Conservation (phyloP, 92 coral and sea anemone genomes). For the Actinostola sp. region DNA sequence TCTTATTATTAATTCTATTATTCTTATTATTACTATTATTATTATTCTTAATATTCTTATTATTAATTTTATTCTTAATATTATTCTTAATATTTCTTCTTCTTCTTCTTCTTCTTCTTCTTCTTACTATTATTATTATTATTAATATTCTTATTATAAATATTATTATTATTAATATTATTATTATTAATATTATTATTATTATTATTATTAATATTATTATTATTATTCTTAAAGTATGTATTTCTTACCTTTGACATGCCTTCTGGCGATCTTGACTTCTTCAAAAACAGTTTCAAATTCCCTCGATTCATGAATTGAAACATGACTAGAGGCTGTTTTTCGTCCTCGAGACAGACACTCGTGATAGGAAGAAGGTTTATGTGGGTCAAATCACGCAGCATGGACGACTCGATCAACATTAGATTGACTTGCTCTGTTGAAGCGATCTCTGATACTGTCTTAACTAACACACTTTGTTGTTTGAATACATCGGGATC, state of each 20-base stretch:
- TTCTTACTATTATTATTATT: too few species aligned
- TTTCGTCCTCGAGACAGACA: slow-evolving; percentile 85
- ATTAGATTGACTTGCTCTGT: slow-evolving; percentile 86
- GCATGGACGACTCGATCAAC: slow-evolving; percentile 89
- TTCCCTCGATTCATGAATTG: slow-evolving; percentile 95
- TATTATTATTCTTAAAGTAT: neutral
- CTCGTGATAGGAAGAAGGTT: slow-evolving; percentile 88
- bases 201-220: neutral
- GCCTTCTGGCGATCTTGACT: slow-evolving; percentile 94
- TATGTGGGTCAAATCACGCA: slow-evolving; percentile 90
- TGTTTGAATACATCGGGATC: slow-evolving; percentile 81
- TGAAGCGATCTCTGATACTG: slow-evolving; percentile 92
- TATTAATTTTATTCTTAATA: too few species aligned
- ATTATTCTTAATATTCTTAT: too few species aligned
- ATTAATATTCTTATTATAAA: neutral
- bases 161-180: neutral
- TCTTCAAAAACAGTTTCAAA: slow-evolving; percentile 83
- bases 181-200: neutral
- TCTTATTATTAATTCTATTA: too few species aligned
- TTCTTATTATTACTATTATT: too few species aligned
- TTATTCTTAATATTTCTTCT: too few species aligned
- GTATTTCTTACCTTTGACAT: slow-evolving; percentile 74
- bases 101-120: too few species aligned
- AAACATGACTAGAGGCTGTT: slow-evolving; percentile 92
- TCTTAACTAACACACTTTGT: slow-evolving; percentile 87